Conservation (phyloP, 2,888 invertebrate genomes). For the Chymomyza caudatula region DNA sequence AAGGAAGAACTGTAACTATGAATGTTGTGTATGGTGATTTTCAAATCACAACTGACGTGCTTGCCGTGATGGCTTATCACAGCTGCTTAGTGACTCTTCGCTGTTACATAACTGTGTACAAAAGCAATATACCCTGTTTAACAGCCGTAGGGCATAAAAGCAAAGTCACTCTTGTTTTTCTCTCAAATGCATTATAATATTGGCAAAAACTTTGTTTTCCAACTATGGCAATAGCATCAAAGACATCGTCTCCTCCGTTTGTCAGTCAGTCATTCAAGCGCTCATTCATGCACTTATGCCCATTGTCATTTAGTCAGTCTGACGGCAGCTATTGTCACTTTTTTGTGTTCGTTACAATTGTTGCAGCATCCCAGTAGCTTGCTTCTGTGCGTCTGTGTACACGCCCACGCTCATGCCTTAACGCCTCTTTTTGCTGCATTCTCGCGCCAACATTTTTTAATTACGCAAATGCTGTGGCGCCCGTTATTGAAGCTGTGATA, state of each 20-base stretch:
- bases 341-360: slow-evolving; percentile 46
- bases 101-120: too few relatives aligned
- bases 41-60: too few relatives aligned
- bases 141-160: not conserved
- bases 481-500: too few relatives aligned
- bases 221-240: slow-evolving; percentile 28
- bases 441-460: slow-evolving; percentile 70
- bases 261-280: slow-evolving; percentile 1
- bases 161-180: slow-evolving; percentile 30
- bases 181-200: slow-evolving; percentile 66
- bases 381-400: not conserved
- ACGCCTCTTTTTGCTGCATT: slow-evolving; percentile 22
- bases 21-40: too few relatives aligned
- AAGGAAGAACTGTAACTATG: too few relatives aligned
- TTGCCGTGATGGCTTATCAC: too few relatives aligned
- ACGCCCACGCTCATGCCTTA: not conserved
- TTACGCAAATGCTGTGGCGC: slow-evolving; percentile 61
- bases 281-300: slow-evolving; percentile 45
- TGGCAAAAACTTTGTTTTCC: slow-evolving; percentile 61
- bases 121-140: not conserved
- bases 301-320: slow-evolving; percentile 70
- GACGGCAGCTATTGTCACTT: slow-evolving; percentile 70
- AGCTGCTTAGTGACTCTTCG: too few relatives aligned
- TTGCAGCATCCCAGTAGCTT: slow-evolving; percentile 45
- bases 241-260: not conserved